Percentiles rank a stretch among this genome's conserved stretches.
Evolutionary conservation across 2,113 vertebrate genomes (phyloP).

Genomic region (Blennius ocellaris): DNA sequence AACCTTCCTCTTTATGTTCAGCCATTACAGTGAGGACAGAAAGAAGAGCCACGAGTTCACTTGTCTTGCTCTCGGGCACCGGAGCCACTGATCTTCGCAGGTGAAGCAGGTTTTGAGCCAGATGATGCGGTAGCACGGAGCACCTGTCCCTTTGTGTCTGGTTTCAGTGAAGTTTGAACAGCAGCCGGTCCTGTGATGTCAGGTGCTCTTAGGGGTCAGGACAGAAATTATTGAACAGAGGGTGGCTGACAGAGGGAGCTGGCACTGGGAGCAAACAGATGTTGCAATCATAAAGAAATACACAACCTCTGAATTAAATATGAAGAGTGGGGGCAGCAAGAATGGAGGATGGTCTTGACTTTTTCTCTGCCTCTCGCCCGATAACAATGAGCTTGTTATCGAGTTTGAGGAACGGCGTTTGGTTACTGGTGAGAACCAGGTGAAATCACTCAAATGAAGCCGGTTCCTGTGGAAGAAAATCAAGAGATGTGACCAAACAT

Average conservation of each 20-base stretch:
- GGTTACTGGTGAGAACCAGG: constrained; percentile 23
- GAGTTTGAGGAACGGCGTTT: constrained; percentile 3
- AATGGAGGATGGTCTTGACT: constrained; percentile 44
- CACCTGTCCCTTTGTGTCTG: constrained; percentile 70
- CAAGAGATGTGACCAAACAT: constrained; percentile 45
- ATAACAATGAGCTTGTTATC: background rate
- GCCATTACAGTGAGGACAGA: background rate
- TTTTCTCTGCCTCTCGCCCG: constrained; percentile 24
- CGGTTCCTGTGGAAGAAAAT: constrained; percentile 36
- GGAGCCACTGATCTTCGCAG: constrained; percentile 6
- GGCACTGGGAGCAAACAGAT: constrained; percentile 83
- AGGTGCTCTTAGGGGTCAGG: constrained; percentile 75
- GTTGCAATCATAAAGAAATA: constrained; percentile 85
- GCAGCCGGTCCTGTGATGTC: constrained; percentile 71
- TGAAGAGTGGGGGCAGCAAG: constrained; percentile 67
- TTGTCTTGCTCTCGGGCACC: constrained; percentile 5
- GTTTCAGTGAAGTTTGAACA: constrained; percentile 68
- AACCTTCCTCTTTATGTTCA: background rate
- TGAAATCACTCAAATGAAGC: constrained; percentile 49
- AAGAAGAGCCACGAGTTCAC: background rate
- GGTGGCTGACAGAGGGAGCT: constrained; percentile 79
- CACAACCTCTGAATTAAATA: constrained; percentile 83
- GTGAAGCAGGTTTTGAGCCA: constrained; percentile 32
- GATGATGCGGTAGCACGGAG: constrained; percentile 43
- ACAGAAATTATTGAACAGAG: constrained; percentile 83